Evolutionary conservation across 2,797 vertebrate species (phyloP).

Genomic region (Hemibagrus guttatus): DNA sequence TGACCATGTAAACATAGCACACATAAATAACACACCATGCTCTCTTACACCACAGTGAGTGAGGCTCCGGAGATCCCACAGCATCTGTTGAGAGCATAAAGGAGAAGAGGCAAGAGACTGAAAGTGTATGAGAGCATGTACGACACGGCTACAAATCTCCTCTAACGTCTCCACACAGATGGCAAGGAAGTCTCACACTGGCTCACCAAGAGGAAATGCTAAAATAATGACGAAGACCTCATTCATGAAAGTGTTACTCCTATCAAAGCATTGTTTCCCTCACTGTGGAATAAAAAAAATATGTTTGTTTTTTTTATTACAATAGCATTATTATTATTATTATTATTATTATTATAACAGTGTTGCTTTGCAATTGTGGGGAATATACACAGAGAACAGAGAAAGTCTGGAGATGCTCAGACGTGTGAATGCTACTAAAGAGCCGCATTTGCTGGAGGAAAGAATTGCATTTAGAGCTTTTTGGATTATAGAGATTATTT

Average conservation of each 20-base stretch:
- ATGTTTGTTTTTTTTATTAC: neutral
- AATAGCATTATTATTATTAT: neutral
- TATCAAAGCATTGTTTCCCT: neutral
- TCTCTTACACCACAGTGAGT: neutral
- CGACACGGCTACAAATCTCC: constrained; percentile 26
- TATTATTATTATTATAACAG: neutral
- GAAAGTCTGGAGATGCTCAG: neutral
- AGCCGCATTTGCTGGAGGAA: neutral
- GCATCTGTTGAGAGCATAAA: constrained; percentile 29
- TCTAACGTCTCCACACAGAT: constrained; percentile 41
- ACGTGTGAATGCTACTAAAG: neutral
- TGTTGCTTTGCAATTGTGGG: neutral
- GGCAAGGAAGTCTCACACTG: constrained; percentile 15
- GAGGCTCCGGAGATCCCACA: constrained; percentile 42
- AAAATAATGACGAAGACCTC: neutral
- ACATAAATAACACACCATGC: constrained; percentile 49
- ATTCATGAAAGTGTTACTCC: neutral
- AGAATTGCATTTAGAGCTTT: neutral
- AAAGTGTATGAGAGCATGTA: constrained; percentile 23
- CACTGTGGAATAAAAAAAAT: constrained; percentile 1
- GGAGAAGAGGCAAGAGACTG: constrained; percentile 5
- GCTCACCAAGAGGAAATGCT: constrained; percentile 7
- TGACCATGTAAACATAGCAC: constrained; percentile 36
- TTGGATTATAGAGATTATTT: neutral
- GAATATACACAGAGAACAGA: neutral